Evolutionary conservation across 2,797 vertebrate genomes (phyloP).

Genomic region (Enteromius treurensis): DNA sequence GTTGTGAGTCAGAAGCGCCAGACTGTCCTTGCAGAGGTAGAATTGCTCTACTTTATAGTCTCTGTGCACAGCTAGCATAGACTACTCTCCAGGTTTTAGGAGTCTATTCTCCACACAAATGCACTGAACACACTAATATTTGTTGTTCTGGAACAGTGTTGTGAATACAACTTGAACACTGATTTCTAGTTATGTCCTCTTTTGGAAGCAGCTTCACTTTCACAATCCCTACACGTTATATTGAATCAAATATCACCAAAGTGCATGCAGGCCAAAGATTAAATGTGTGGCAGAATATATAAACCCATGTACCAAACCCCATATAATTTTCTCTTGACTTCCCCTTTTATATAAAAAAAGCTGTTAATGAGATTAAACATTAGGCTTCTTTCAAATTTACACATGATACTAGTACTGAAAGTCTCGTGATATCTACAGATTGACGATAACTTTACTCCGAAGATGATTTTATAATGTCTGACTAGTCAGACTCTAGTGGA

Average conservation of each 20-base stretch:
- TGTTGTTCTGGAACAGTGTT: too few species aligned
- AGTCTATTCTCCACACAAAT: too few species aligned
- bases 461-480: conserved; percentile 46
- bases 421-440: conserved; percentile 24
- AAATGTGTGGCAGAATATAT: neutral
- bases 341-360: neutral
- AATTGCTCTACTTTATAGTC: too few species aligned
- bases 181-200: too few species aligned
- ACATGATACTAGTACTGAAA: conserved; percentile 6
- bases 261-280: neutral
- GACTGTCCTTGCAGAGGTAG: too few species aligned
- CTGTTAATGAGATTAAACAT: neutral
- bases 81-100: too few species aligned
- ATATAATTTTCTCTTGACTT: neutral
- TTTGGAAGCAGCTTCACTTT: too few species aligned
- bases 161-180: too few species aligned
- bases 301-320: neutral
- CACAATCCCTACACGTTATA: neutral
- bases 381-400: neutral
- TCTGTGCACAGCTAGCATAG: too few species aligned
- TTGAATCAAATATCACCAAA: neutral
- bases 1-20: too few species aligned
- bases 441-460: conserved; percentile 24
- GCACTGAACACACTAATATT: too few species aligned
- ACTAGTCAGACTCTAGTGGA: conserved; percentile 49